phyloP scores from a whole-genome alignment of 2,888 invertebrate genomes.

The Cacoxenus indagator region DNA sequence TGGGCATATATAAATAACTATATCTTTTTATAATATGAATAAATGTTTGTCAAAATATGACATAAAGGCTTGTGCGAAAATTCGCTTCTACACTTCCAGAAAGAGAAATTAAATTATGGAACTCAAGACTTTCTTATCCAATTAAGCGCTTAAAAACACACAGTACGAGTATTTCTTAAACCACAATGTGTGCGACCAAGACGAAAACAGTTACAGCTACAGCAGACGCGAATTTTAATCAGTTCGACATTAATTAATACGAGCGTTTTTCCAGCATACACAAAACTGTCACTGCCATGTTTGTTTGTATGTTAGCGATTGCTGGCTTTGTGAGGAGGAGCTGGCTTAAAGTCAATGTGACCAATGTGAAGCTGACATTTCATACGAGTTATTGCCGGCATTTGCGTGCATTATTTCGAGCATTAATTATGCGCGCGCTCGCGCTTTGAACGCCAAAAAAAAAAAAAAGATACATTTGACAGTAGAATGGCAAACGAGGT shows the following conservation, averaged over 20 bases:
- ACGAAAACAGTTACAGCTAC: too few species aligned
- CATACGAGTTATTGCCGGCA: constrained; percentile 39
- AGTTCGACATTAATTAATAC: constrained; percentile 51
- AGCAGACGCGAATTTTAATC: neutral
- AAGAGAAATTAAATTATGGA: neutral
- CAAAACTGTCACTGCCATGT: neutral
- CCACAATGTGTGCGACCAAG: too few species aligned
- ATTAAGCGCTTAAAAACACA: too few species aligned
- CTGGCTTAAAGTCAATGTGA: neutral
- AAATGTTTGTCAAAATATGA: constrained; percentile 14
- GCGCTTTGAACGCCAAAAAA: neutral
- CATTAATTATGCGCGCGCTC: constrained; percentile 50
- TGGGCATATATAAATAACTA: constrained; percentile 16
- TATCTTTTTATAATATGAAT: constrained; percentile 14
- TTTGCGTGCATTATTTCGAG: constrained; percentile 54
- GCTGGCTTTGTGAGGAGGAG: neutral
- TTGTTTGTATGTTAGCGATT: neutral
- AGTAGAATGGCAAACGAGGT: neutral
- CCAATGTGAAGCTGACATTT: neutral
- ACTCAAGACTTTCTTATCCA: neutral
- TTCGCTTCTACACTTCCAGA: neutral
- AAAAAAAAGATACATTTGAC: neutral
- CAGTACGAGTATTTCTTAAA: too few species aligned
- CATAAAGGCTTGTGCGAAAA: neutral
- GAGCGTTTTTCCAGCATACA: constrained; percentile 39